Base-by-base conservation (phyloP, 2,797 vertebrate genomes). In the Nyctalus aviator region DNA sequence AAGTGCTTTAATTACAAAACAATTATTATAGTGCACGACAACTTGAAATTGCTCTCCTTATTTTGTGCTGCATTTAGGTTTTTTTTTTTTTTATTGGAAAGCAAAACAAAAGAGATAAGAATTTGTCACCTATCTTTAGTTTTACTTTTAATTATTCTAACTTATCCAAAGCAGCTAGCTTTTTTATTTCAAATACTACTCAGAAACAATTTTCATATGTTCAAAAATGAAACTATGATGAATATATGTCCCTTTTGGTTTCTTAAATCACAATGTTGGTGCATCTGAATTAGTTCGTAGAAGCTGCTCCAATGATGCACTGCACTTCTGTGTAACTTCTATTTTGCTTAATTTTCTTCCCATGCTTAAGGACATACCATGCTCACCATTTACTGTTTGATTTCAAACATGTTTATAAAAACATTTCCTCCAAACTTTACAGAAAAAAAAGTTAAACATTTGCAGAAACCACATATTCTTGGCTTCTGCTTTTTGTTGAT, bases 1-100 rank as follows among this genome's bases (percentile, higher is more conserved):
- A 94, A 96, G 87, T 92, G 25, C 71, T 96, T 88, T 95, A 95
- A 96, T 96, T 97, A 95, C 46, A 85, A 95, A 92, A 75, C 82
- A 95, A 96, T 95, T 96, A 93, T 84, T 96, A 90, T 85, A 95
- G 88, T 90, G 23, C 77, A 85, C 64, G 83, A 85, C 32, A 85
- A 44, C 95, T 95, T 96, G 84, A 94, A 94, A 90, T 94, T 95
- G 46, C 35, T 77, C 11, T 93, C 25, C 59, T 92, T 93, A 85
- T 95, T 96, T 92, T 90, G n/a, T 91, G 53, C 88, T 91, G 48
- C 35, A 83, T 77, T 96, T 90, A 57, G 72, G 69, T 57, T 27
- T 95, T 27, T 95, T 77, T 57, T 59, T 95, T 57, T 94, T 91
- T 96, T 88, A 91, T 64, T 94, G 88, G 32, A 92, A 91, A 96